A percentile compares a stretch with the other conserved stretches of the same genome.
Evolutionary conservation across 2,797 vertebrate genomes (phyloP).

Genomic region (Rhabdomys pumilio): DNA sequence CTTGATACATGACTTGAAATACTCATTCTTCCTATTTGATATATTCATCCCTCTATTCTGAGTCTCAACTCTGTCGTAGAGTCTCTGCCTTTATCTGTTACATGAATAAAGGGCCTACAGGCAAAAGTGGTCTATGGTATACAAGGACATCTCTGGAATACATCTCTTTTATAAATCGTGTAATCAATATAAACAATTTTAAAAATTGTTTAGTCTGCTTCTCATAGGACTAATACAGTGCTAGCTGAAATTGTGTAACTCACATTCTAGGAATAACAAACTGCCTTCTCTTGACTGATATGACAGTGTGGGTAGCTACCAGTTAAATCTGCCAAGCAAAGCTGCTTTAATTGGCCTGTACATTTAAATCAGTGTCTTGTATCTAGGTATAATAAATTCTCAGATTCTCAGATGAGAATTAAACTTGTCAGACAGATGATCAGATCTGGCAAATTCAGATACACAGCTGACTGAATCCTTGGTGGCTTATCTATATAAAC

Average conservation of each 20-base stretch:
- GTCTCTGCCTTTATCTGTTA: not conserved
- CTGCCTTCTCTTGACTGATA: not conserved
- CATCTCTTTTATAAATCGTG: not conserved
- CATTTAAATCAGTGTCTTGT: not conserved
- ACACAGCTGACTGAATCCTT: not conserved
- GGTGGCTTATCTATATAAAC: not conserved
- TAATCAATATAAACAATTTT: not conserved
- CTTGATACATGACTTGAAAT: not conserved
- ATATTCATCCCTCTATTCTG: not conserved
- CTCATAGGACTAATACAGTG: not conserved
- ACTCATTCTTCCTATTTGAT: not conserved
- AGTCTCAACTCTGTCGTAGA: not conserved
- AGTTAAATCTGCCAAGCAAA: not conserved
- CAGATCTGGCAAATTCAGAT: not conserved
- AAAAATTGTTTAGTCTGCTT: conserved; percentile 9
- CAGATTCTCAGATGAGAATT: not conserved
- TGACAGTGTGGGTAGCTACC: not conserved
- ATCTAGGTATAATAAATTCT: conserved; percentile 42
- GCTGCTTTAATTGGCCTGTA: not conserved
- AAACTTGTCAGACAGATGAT: not conserved
- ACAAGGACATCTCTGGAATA: not conserved
- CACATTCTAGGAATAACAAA: not conserved
- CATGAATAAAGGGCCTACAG: not conserved
- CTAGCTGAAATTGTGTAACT: not conserved
- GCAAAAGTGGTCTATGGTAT: not conserved